Evolutionary conservation across 2,888 invertebrate species (phyloP), one percentile per base, ranked within the genome.

Genomic region (Mamestra brassicae): DNA sequence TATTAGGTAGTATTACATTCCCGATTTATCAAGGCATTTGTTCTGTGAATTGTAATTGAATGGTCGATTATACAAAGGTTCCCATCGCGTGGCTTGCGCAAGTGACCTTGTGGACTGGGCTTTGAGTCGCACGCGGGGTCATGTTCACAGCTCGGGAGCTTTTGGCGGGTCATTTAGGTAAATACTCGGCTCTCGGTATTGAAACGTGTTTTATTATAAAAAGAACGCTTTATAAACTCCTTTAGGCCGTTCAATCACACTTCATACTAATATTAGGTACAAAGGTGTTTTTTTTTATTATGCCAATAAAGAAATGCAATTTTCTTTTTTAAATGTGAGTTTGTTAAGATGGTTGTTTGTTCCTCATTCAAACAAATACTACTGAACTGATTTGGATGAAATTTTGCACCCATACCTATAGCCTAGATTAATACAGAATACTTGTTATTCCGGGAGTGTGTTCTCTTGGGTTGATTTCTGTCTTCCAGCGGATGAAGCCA

Each of bases 51-150:
- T 65, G 68, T 68, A 76, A 71, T 82, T 88, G 83, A 86, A 89
- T 85, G 84, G 76, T 74, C 80, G 74, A 84, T 82, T 85, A 80
- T 76, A 81, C 66, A 80, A 81, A 82, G 75, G 85, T 92, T 92
- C 92, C 90, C 91, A 92, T 89, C 83, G 81, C 57, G 78, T 60
- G 34, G 47, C 64, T 91, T 91, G 89, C 87, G 89, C 87, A 90
- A 89, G 76, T 88, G 89, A 86, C 93, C 92, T 93, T 92, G 91
- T 78, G 71, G 74, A 58, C 57, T 50, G 69, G 64, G 71, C 61
- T 66, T 69, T 10, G 47, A 74, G 74, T 84, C 73, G 10, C 82
- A 79, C 75, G 74, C 71, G 81, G 87, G 83, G 80, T 85, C 80
- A 83, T 72, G 83, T 74, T 82, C 84, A 71, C 75, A 74, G 75